Percentiles rank a stretch among this genome's conserved stretches.
These are phyloP conservation scores for Laupala kohalensis DNA, from an alignment of 1,140 invertebrate species.

Conservation along the genomic window DNA sequence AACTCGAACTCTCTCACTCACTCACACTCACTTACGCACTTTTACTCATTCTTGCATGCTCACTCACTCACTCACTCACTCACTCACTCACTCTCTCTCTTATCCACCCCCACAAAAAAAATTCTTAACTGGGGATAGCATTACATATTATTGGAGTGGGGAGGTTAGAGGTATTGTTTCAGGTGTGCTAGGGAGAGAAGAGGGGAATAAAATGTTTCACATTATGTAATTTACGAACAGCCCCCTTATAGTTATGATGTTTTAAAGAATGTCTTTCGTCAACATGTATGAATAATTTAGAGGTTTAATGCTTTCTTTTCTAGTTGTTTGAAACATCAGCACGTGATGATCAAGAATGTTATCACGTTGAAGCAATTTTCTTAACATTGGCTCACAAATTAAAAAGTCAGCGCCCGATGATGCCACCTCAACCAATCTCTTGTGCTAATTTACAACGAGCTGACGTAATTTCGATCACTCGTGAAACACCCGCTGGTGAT, in stretches of 20 bases:
- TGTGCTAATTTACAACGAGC: constrained; percentile 18
- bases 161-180: too few species aligned
- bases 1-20: too few species aligned
- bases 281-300: background rate
- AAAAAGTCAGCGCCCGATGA: constrained; percentile 49
- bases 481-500: constrained; percentile 5
- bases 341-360: constrained; percentile 54
- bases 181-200: too few species aligned
- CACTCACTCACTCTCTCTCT: too few species aligned
- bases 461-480: constrained; percentile 15
- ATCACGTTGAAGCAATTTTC: constrained; percentile 75
- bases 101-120: too few species aligned
- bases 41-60: too few species aligned
- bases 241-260: constrained; percentile 2
- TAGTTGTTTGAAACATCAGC: constrained; percentile 70
- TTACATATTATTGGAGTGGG: too few species aligned
- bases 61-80: too few species aligned
- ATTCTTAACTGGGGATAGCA: too few species aligned
- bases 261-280: background rate
- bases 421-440: constrained; percentile 21
- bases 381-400: constrained; percentile 68
- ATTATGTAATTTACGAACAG: constrained; percentile 9
- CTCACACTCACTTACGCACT: too few species aligned
- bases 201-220: too few species aligned
- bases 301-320: constrained; percentile 23